Base-by-base conservation (phyloP, 2,888 invertebrate species). In the Notodonta dromedarius region DNA sequence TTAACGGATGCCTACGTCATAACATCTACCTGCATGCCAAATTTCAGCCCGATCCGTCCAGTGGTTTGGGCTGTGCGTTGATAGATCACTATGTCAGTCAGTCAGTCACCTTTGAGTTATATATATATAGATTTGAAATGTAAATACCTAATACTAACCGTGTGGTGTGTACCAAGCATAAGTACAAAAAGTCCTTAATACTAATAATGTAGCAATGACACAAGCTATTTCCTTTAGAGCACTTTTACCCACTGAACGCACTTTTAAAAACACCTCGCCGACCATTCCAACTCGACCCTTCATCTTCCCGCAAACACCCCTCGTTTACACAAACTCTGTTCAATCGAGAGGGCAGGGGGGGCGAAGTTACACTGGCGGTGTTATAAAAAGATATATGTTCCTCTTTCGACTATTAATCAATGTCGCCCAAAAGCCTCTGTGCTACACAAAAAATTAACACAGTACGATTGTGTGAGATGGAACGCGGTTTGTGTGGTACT, bases 401-500 rank as follows among this genome's bases (percentile, higher is more conserved):
- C 80, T 79, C 82, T 79, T 76, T 70, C 76, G 82, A 84, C 88
- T 86, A 90, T 90, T 90, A 90, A 90, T 90, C 90, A 89, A 83
- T 80, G 87, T 85, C 85, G 80, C 82, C 86, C 86, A 88, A 89
- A 90, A 89, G 89, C 86, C 87, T 88, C 79, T 76, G 81, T 77
- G 80, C 82, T 83, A 82, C 82, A 85, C 86, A 89, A 89, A 88
- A 88, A 88, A 88, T 84, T 70, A 71, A 75, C 74, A 67, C 67
- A 68, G 66, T 73, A 75, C 76, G 66, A 71, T 73, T 73, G 70
- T 70, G 76, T 74, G 74, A 69, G 78, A 74, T 71, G 67, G 67
- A 77, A 70, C 61, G 69, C 67, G 56, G 59, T 58, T 68, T 69
- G 64, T 67, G 64, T 66, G 35, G 57, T 57, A 52, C 65, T 63